phyloP scores from a whole-genome alignment of 2,113 vertebrate genomes.

The Pangasianodon hypophthalmus region DNA sequence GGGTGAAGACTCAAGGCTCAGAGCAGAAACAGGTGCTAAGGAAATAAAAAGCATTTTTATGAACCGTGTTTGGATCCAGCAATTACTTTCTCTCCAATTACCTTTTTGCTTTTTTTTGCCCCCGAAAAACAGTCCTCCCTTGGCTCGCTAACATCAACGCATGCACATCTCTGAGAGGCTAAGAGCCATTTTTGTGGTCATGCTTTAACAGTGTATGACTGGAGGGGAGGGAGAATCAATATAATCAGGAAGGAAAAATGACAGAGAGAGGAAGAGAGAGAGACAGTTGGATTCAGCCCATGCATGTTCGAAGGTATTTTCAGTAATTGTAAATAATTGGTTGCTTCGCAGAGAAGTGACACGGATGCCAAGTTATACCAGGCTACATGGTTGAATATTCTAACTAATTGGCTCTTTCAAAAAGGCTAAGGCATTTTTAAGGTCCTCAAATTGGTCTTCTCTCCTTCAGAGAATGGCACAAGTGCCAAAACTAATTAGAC shows the following conservation, averaged over 20 bases:
- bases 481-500: conserved; percentile 79
- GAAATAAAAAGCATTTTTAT: conserved; percentile 38
- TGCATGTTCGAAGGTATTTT: conserved; percentile 61
- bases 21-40: conserved; percentile 46
- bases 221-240: conserved; percentile 52
- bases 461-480: conserved; percentile 70
- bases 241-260: conserved; percentile 44
- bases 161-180: conserved; percentile 27
- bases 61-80: conserved; percentile 37
- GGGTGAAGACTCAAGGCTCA: background rate
- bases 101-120: conserved; percentile 21
- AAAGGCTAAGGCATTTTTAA: conserved; percentile 75
- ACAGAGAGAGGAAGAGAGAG: conserved; percentile 21
- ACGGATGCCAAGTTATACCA: conserved; percentile 67
- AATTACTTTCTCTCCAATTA: conserved; percentile 44
- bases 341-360: conserved; percentile 64
- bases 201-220: conserved; percentile 49
- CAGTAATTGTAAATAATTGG: conserved; percentile 75
- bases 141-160: background rate
- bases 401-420: conserved; percentile 79
- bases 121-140: conserved; percentile 4
- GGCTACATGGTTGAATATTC: conserved; percentile 70
- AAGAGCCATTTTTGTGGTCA: conserved; percentile 45
- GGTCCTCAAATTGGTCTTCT: conserved; percentile 76
- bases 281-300: conserved; percentile 47